Conservation (phyloP, 1,140 invertebrate species). For the Drosophila subpulchrella region DNA sequence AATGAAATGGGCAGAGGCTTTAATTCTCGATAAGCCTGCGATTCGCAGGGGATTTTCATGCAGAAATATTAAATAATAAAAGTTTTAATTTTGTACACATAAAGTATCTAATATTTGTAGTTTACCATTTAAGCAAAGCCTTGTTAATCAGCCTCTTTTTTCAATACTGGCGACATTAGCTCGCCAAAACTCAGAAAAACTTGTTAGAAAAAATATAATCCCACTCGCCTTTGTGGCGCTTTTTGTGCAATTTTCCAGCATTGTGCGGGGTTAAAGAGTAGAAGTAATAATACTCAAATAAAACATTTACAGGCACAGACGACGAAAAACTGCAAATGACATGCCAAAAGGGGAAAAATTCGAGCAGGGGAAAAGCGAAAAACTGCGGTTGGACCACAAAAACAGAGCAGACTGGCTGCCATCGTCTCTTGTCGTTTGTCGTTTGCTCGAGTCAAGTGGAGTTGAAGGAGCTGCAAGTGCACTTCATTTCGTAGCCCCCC, state of each 20-base stretch:
- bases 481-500: slow-evolving; percentile 63
- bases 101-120: background rate
- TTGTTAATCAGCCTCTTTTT: background rate
- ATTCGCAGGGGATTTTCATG: background rate
- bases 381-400: slow-evolving; percentile 48
- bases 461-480: slow-evolving; percentile 62
- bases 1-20: background rate
- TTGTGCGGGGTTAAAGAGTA: slow-evolving; percentile 66
- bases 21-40: background rate
- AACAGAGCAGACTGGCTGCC: slow-evolving; percentile 60
- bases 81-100: background rate
- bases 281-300: slow-evolving; percentile 81
- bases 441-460: slow-evolving; percentile 58
- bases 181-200: slow-evolving; percentile 8
- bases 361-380: slow-evolving; percentile 1
- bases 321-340: slow-evolving; percentile 78
- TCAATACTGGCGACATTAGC: slow-evolving; percentile 20
- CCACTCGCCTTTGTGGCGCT: slow-evolving; percentile 7
- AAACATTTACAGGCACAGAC: slow-evolving; percentile 80
- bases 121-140: background rate
- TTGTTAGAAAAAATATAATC: background rate
- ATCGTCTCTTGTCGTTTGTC: slow-evolving; percentile 49
- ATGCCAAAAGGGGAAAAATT: slow-evolving; percentile 39
- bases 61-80: background rate
- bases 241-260: slow-evolving; percentile 31